Percentiles rank a stretch among this genome's conserved stretches.
Evolutionary conservation across 2,797 vertebrate genomes (phyloP).

Genomic region (Micropoecilia bifurca): DNA sequence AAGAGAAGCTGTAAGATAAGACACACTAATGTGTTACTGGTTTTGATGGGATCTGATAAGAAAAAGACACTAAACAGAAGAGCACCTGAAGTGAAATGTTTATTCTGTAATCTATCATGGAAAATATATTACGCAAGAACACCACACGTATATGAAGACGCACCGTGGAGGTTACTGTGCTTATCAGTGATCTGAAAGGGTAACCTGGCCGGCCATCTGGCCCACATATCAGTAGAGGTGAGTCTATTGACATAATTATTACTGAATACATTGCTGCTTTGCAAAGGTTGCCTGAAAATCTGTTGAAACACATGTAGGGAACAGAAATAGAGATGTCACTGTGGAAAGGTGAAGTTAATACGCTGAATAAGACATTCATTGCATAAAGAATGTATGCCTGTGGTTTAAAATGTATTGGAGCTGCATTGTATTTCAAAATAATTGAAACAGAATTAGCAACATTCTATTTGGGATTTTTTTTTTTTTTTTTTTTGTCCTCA

Average conservation of each 20-base stretch:
- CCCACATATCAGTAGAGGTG: conserved; percentile 75
- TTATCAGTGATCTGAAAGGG: conserved; percentile 74
- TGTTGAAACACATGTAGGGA: conserved; percentile 63
- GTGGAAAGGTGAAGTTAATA: conserved; percentile 14
- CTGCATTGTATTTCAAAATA: not conserved
- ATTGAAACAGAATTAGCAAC: not conserved
- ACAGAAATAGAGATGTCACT: conserved; percentile 29
- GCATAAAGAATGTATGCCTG: not conserved
- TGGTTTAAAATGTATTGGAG: not conserved
- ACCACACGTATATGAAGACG: conserved; percentile 7
- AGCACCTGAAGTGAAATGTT: not conserved
- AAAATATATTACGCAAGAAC: conserved; percentile 22
- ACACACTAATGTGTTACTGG: not conserved
- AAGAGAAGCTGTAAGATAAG: not conserved
- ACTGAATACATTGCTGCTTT: conserved; percentile 74
- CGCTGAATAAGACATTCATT: not conserved
- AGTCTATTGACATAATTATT: conserved; percentile 81
- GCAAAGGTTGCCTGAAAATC: conserved; percentile 71
- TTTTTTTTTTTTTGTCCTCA: not conserved
- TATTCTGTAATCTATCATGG: conserved; percentile 9
- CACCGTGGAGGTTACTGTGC: conserved; percentile 45
- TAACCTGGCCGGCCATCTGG: conserved; percentile 80
- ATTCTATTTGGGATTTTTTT: not conserved
- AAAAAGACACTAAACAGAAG: not conserved
- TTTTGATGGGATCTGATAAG: not conserved